These are phyloP conservation scores for Apamea sordens DNA, from an alignment of 2,888 invertebrate genomes.

Conservation along the genomic window DNA sequence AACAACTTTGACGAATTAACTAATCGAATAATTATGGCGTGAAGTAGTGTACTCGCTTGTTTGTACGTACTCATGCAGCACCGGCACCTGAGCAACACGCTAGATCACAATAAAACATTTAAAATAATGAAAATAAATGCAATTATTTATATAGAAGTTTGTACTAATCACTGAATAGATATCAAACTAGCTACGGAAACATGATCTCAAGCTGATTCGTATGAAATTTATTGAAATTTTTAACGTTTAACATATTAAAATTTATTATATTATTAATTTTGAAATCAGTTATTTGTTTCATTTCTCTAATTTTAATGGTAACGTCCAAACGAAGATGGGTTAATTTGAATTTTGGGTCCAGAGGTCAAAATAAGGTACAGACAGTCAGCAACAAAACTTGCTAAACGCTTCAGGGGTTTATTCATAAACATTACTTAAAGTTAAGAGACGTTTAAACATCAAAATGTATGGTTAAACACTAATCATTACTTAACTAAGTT, in stretches of 20 bases:
- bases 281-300: constrained; percentile 69
- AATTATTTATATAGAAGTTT: constrained; percentile 44
- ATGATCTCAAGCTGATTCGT: constrained; percentile 73
- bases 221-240: constrained; percentile 77
- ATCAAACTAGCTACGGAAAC: constrained; percentile 67
- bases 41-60: constrained; percentile 18
- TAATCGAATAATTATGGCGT: constrained; percentile 49
- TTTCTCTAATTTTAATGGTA: constrained; percentile 26
- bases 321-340: not conserved
- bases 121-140: constrained; percentile 29
- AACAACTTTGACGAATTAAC: constrained; percentile 41
- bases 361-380: not conserved
- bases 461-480: no score
- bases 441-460: no score
- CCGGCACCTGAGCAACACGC: constrained; percentile 16
- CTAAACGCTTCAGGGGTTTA: not conserved
- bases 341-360: not conserved
- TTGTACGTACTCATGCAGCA: constrained; percentile 28
- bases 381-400: not conserved
- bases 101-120: constrained; percentile 44
- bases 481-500: no score
- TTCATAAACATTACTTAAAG: no score
- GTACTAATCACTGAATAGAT: constrained; percentile 43
- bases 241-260: constrained; percentile 78
- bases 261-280: constrained; percentile 77